Conservation (phyloP, 2,888 invertebrate genomes). For the Zeuzera pyrina region DNA sequence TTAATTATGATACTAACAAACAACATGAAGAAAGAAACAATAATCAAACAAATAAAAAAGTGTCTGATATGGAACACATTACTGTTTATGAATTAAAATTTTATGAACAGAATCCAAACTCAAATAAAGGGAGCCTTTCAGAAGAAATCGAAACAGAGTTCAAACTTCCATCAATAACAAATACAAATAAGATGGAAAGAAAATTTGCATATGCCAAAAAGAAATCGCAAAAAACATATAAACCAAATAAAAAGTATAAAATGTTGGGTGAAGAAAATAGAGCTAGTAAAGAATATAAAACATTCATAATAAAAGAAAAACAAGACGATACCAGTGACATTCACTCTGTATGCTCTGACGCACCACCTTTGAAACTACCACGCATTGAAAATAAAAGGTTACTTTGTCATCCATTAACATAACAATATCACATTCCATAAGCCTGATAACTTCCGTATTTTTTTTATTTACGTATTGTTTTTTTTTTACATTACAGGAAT, state of each 20-base stretch:
- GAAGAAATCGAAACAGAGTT: slow-evolving; percentile 19
- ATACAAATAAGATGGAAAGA: slow-evolving; percentile 38
- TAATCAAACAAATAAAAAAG: slow-evolving; percentile 25
- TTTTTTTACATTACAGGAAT: too few species aligned
- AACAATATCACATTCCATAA: too few species aligned
- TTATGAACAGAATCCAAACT: slow-evolving; percentile 24
- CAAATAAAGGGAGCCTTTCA: not conserved
- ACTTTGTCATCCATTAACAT: slow-evolving; percentile 14
- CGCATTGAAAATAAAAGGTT: slow-evolving; percentile 60
- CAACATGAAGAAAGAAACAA: slow-evolving; percentile 16
- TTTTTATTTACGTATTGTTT: slow-evolving; percentile 12
- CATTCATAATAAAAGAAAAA: slow-evolving; percentile 44
- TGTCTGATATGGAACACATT: slow-evolving; percentile 56
- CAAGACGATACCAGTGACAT: slow-evolving; percentile 40
- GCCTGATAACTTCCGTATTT: slow-evolving; percentile 2
- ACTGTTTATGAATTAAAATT: slow-evolving; percentile 50
- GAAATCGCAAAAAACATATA: slow-evolving; percentile 35
- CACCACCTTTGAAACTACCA: slow-evolving; percentile 58
- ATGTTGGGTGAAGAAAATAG: slow-evolving; percentile 43
- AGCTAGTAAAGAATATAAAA: slow-evolving; percentile 37
- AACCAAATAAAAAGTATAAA: slow-evolving; percentile 38
- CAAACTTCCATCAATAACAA: slow-evolving; percentile 48
- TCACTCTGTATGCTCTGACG: slow-evolving; percentile 43
- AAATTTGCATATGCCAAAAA: slow-evolving; percentile 33
- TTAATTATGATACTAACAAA: slow-evolving; percentile 21